Conservation (phyloP, 2,797 vertebrate genomes). For the Lepus oiostolus region DNA sequence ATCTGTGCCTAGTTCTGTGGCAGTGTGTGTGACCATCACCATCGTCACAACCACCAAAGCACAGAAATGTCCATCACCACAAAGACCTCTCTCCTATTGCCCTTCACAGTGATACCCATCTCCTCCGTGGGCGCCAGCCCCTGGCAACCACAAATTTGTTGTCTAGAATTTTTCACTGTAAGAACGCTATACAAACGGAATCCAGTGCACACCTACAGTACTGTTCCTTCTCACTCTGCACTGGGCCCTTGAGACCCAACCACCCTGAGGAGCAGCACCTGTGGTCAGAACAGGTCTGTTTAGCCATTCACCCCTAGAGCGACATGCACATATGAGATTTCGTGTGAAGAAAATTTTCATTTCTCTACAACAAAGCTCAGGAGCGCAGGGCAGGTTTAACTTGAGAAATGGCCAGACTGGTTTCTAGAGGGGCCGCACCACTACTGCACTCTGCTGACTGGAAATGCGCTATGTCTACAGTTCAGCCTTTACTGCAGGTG, state of each 20-base stretch:
- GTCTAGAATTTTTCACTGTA: neutral
- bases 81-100: neutral
- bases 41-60: neutral
- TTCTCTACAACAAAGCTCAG: neutral
- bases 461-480: no score
- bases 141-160: neutral
- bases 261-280: neutral
- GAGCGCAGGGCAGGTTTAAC: neutral
- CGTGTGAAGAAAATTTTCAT: neutral
- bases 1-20: neutral
- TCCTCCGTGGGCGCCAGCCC: neutral
- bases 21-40: neutral
- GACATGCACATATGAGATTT: rapidly evolving
- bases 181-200: neutral
- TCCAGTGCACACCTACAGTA: neutral
- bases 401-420: neutral
- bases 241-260: neutral
- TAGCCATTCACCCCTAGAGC: neutral
- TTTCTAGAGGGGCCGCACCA: neutral
- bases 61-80: neutral
- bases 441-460: neutral
- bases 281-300: no score
- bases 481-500: no score
- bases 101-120: neutral
- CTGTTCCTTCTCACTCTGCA: neutral